Base-by-base conservation (phyloP, 2,797 vertebrate genomes). In the Hapalemur alaotrensis region DNA sequence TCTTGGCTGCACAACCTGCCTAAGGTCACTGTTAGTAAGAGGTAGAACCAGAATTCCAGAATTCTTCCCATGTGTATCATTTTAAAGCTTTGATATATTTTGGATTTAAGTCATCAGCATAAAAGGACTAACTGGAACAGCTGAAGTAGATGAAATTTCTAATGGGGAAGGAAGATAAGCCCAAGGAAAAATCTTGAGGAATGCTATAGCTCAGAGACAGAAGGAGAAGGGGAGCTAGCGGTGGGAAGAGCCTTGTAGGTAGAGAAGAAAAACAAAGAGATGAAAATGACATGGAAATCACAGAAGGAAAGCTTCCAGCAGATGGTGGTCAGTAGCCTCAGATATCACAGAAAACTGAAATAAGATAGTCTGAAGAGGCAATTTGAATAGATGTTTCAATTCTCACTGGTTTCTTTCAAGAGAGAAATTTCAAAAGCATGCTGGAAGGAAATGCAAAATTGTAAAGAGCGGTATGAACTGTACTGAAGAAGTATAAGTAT, bases 401-500 rank as follows among this genome's bases (percentile, higher is more conserved):
- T 76, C 8, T 81, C 69, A 18, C 22, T 43, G 6, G 30, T 69
- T 48, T 52, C 17, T 96, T 86, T 91, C 90, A 86, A 85, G 48
- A 75, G 22, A 91, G 59, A 86, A 90, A 73, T 69, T 67, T 91
- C 81, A 93, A 67, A 90, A 76, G 15, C 43, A 86, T 32, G 75
- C 17, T 81, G 52, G 20, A 32, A 89, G 61, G 81, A 96, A 93
- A 76, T 38, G 5, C 7, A 72, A 72, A 76, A 57, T 63, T 5
- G 5, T 75, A 43, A 79, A 86, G 23, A 63, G 11, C 43, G 28
- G 67, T 52, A 63, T 54, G 32, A 93, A 88, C 6, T 22, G 54
- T 63, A 57, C 15, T 81, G 11, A 93, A 54, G 54, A 88, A 73
- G n/a, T n/a, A 1, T 70, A 85, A 41, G 38, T 87, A 93, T 17